Evolutionary conservation across 2,888 invertebrate species (phyloP).

Genomic region (Amphipoea oculea): DNA sequence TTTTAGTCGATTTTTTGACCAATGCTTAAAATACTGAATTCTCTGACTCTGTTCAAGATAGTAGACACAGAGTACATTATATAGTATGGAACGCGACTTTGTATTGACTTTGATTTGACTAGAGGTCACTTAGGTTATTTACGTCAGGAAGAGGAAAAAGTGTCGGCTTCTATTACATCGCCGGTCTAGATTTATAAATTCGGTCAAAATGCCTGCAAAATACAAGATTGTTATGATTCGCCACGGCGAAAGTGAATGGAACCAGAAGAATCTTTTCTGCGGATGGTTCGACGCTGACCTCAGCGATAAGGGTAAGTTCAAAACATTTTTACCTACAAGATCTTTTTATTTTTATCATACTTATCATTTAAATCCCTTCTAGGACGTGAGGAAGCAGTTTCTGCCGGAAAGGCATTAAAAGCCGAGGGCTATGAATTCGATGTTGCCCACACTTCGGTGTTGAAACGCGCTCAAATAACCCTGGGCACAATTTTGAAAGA

Average conservation of each 20-base stretch:
- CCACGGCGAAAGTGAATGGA: slow-evolving; percentile 94
- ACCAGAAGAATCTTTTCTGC: slow-evolving; percentile 93
- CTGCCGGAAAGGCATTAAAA: slow-evolving; percentile 94
- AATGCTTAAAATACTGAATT: background rate
- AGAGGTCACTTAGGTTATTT: slow-evolving; percentile 81
- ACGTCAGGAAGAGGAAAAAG: slow-evolving; percentile 74
- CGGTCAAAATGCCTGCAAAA: slow-evolving; percentile 83
- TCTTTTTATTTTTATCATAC: background rate
- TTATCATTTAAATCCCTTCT: background rate
- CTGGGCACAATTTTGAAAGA: slow-evolving; percentile 92
- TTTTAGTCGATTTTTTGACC: slow-evolving; percentile 27
- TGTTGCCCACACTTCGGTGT: slow-evolving; percentile 94
- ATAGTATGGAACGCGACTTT: slow-evolving; percentile 17
- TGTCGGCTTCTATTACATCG: slow-evolving; percentile 49
- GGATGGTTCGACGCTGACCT: slow-evolving; percentile 94
- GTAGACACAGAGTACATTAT: too few species aligned
- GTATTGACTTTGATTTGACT: slow-evolving; percentile 50
- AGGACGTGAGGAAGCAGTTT: slow-evolving; percentile 93
- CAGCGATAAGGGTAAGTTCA: slow-evolving; percentile 91
- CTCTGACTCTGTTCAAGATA: background rate
- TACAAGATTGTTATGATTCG: slow-evolving; percentile 93
- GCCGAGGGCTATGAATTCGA: slow-evolving; percentile 94
- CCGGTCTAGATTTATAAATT: slow-evolving; percentile 62
- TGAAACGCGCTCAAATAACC: slow-evolving; percentile 94
- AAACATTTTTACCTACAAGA: background rate